Evolutionary conservation across 2,113 vertebrate species (phyloP).

Genomic region (Anolis sagrei): DNA sequence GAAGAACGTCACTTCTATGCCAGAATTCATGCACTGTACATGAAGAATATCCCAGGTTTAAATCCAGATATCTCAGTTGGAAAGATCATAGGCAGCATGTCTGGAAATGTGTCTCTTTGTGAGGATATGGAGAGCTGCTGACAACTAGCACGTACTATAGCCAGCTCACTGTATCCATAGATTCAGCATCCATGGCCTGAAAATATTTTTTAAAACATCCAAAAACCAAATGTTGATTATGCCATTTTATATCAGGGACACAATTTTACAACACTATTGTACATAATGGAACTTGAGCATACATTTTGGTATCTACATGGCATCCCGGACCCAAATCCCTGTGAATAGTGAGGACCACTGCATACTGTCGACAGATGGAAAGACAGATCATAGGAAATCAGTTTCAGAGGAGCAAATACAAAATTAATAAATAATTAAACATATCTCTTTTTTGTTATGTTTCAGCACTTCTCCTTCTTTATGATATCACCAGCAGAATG

Average conservation of each 20-base stretch:
- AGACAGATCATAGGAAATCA: neutral
- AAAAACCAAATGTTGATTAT: too few species aligned
- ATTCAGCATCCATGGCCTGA: too few species aligned
- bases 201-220: too few species aligned
- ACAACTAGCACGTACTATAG: neutral
- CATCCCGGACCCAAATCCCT: too few species aligned
- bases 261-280: too few species aligned
- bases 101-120: slow-evolving; percentile 7
- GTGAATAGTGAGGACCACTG: too few species aligned
- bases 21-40: neutral
- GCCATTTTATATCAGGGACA: too few species aligned
- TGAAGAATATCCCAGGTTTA: neutral
- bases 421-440: neutral
- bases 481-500: slow-evolving; percentile 92
- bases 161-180: too few species aligned
- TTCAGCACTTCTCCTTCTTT: slow-evolving; percentile 90
- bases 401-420: neutral
- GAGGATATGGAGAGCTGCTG: too few species aligned
- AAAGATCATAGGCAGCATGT: neutral
- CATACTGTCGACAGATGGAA: neutral
- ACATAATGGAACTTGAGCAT: too few species aligned
- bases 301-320: too few species aligned
- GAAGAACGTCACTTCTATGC: neutral
- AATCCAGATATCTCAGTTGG: neutral
- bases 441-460: slow-evolving; percentile 45